Percentiles rank a stretch among this genome's conserved stretches.
These are phyloP conservation scores for Cyprinodon diabolis DNA, from an alignment of 2,797 vertebrate genomes.

Conservation along the genomic window DNA sequence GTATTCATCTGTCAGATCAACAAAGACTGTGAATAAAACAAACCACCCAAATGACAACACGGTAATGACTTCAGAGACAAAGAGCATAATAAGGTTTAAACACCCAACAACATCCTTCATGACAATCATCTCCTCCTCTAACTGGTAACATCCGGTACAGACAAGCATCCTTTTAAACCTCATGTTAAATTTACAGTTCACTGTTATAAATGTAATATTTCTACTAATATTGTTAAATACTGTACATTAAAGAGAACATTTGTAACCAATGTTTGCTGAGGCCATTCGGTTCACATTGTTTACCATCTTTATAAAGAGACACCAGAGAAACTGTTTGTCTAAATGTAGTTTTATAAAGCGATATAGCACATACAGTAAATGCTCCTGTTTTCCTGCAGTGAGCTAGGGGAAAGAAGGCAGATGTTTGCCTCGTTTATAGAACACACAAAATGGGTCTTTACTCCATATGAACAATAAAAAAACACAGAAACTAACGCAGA, in stretches of 20 bases:
- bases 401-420: too few species aligned
- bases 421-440: too few species aligned
- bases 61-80: slow-evolving; percentile 43
- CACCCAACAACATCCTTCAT: slow-evolving; percentile 39
- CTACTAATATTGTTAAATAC: too few species aligned
- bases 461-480: too few species aligned
- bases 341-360: too few species aligned
- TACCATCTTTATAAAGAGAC: too few species aligned
- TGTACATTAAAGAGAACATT: not conserved
- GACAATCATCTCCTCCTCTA: slow-evolving; percentile 29
- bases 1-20: slow-evolving; percentile 23
- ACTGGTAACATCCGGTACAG: slow-evolving; percentile 7
- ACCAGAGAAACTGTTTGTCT: too few species aligned
- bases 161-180: slow-evolving; percentile 10
- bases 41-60: slow-evolving; percentile 35
- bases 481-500: too few species aligned
- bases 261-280: slow-evolving; percentile 11
- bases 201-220: not conserved
- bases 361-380: too few species aligned
- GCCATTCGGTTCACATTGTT: too few species aligned
- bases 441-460: too few species aligned
- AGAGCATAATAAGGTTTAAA: slow-evolving; percentile 49
- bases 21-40: slow-evolving; percentile 33
- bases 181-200: not conserved
- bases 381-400: too few species aligned